phyloP scores from a whole-genome alignment of 2,797 vertebrate genomes.

The Tympanoctomys barrerae region DNA sequence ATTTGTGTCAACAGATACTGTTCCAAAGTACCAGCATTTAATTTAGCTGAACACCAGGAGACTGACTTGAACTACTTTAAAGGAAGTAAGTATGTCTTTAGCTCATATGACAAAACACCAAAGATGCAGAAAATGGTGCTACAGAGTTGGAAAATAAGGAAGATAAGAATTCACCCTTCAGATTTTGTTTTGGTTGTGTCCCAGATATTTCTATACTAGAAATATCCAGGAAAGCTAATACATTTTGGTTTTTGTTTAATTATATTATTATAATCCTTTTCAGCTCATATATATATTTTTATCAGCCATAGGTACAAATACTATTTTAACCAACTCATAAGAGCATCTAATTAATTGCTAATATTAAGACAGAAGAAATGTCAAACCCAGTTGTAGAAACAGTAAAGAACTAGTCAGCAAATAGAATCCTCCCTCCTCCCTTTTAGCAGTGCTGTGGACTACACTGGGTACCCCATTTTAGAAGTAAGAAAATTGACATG shows the following conservation, averaged over 20 bases:
- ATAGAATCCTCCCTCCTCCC: background rate
- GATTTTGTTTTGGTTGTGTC: constrained; percentile 31
- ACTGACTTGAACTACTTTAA: constrained; percentile 69
- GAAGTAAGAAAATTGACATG: background rate
- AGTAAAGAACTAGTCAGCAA: background rate
- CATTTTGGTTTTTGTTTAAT: background rate
- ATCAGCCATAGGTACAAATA: constrained; percentile 49
- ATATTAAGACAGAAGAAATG: constrained; percentile 29
- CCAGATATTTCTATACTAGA: constrained; percentile 24
- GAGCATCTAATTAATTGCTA: constrained; percentile 25
- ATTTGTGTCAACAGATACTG: constrained; percentile 73
- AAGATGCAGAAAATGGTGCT: constrained; percentile 61
- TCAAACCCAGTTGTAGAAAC: background rate
- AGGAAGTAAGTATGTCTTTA: constrained; percentile 67
- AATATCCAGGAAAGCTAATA: constrained; percentile 37
- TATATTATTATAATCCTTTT: background rate
- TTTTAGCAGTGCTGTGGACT: background rate
- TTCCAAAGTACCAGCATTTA: constrained; percentile 72
- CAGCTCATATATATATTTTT: background rate
- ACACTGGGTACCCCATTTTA: background rate
- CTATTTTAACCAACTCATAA: background rate
- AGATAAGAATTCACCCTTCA: background rate
- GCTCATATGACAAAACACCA: constrained; percentile 4
- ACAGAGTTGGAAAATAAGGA: background rate
- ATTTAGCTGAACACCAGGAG: constrained; percentile 68